Evolutionary conservation across 2,888 invertebrate species (phyloP).

Genomic region (Brachypterus glaber): DNA sequence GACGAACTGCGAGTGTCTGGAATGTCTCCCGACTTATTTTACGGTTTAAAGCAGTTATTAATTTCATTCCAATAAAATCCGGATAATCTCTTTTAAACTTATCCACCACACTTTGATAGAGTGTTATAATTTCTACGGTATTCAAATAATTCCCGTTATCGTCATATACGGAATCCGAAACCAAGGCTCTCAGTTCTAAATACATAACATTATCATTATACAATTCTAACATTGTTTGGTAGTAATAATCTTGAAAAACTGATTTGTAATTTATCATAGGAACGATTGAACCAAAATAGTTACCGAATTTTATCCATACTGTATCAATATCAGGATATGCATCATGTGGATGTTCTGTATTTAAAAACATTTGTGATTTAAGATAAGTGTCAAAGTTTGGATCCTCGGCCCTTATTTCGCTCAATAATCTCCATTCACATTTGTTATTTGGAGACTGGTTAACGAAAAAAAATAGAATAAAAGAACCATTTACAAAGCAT

Average conservation of each 20-base stretch:
- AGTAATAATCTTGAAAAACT: constrained; percentile 47
- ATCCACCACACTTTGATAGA: constrained; percentile 43
- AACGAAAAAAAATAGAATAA: constrained; percentile 47
- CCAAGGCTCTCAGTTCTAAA: constrained; percentile 48
- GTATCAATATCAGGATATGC: too few species aligned
- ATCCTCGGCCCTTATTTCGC: too few species aligned
- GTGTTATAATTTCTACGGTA: constrained; percentile 41
- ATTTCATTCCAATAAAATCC: constrained; percentile 49
- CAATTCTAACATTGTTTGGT: constrained; percentile 47
- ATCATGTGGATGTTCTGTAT: too few species aligned
- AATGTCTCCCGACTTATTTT: constrained; percentile 34
- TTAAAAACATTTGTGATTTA: too few species aligned
- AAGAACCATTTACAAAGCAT: too few species aligned
- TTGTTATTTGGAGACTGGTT: constrained; percentile 46
- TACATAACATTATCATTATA: constrained; percentile 55
- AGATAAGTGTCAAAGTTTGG: too few species aligned
- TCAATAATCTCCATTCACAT: too few species aligned
- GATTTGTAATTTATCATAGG: constrained; percentile 48
- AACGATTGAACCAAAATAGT: too few species aligned
- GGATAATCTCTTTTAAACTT: constrained; percentile 47
- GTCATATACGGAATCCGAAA: constrained; percentile 48
- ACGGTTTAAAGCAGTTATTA: constrained; percentile 53
- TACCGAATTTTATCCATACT: too few species aligned
- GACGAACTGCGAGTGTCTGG: constrained; percentile 28
- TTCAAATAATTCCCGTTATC: constrained; percentile 45